Conservation (phyloP, 1,140 invertebrate species). For the Neodiprion lecontei region DNA sequence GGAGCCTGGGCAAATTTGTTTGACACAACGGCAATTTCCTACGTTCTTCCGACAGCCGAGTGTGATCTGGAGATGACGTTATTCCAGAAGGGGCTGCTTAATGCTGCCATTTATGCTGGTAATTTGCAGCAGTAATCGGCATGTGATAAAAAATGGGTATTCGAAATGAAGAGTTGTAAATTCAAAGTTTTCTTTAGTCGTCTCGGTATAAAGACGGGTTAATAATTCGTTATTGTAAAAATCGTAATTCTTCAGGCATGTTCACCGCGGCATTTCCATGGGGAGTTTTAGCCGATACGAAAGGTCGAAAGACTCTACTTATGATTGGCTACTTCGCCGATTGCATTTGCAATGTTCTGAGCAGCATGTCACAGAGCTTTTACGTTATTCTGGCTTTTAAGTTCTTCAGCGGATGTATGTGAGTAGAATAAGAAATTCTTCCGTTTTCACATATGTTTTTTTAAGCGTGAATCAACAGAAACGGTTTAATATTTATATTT, state of each 20-base stretch:
- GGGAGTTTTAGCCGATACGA: slow-evolving; percentile 70
- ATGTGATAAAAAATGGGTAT: background rate
- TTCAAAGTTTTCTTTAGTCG: slow-evolving; percentile 1
- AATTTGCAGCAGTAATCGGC: slow-evolving; percentile 19
- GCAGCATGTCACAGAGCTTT: slow-evolving; percentile 71
- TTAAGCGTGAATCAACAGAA: background rate
- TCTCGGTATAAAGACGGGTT: background rate
- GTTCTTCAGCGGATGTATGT: slow-evolving; percentile 78
- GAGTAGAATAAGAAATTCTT: slow-evolving; percentile 44
- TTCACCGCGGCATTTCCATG: slow-evolving; percentile 62
- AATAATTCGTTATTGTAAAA: background rate
- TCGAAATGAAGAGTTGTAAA: background rate
- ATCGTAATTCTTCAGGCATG: slow-evolving; percentile 47
- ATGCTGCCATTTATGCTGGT: slow-evolving; percentile 50
- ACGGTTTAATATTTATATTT: background rate
- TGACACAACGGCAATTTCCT: slow-evolving; percentile 25
- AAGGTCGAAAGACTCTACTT: slow-evolving; percentile 61
- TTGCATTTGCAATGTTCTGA: slow-evolving; percentile 67
- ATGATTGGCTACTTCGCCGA: slow-evolving; percentile 69
- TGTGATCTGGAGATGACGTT: slow-evolving; percentile 54
- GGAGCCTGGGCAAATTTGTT: slow-evolving; percentile 57
- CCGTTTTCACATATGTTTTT: slow-evolving; percentile 1
- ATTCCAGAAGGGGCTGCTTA: slow-evolving; percentile 46
- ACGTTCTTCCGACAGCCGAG: slow-evolving; percentile 51
- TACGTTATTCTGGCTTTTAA: slow-evolving; percentile 71